Conservation (phyloP, 2,888 invertebrate species). For the Trileptium ribeirensis region DNA sequence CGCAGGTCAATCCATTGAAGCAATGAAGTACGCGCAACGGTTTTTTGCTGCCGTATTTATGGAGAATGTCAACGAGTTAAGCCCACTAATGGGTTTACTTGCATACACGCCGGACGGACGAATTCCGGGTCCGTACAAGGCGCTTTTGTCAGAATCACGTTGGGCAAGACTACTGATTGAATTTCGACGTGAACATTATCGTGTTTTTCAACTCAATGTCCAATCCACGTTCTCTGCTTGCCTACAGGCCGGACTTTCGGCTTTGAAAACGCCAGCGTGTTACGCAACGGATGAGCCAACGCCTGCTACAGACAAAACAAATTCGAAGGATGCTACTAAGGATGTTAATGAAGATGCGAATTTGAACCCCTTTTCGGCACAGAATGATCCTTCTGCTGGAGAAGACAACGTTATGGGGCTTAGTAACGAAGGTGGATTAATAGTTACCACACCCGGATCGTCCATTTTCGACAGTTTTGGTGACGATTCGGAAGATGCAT, state of each 20-base stretch:
- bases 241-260: conserved; percentile 84
- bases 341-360: not conserved
- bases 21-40: conserved; percentile 82
- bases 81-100: conserved; percentile 50
- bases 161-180: conserved; percentile 79
- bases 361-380: too few species aligned
- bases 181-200: conserved; percentile 87
- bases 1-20: conserved; percentile 75
- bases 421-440: not conserved
- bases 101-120: conserved; percentile 25
- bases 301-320: too few species aligned
- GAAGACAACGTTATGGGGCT: not conserved
- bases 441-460: not conserved
- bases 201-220: conserved; percentile 82
- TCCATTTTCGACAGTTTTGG: not conserved
- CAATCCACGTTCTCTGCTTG: conserved; percentile 85
- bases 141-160: conserved; percentile 61
- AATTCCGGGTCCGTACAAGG: conserved; percentile 51
- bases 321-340: not conserved
- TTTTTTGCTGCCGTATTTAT: conserved; percentile 77
- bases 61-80: conserved; percentile 59
- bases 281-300: conserved; percentile 10
- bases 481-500: not conserved
- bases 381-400: not conserved
- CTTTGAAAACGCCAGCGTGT: conserved; percentile 75